Base-by-base conservation (phyloP, 2,888 invertebrate species). In the Drosophila antonietae region DNA sequence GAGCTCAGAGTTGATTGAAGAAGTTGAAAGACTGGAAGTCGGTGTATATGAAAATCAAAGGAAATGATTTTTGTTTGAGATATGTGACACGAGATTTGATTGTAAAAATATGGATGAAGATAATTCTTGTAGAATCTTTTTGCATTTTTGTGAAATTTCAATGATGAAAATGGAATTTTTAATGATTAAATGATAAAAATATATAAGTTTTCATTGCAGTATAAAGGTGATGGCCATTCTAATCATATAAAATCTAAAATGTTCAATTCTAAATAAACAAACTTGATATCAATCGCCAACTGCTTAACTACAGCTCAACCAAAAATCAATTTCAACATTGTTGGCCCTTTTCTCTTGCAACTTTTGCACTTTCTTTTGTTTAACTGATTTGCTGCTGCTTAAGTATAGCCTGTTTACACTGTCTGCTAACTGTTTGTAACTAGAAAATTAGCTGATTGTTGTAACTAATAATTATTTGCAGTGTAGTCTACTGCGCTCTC, bases 391-490 rank as follows among this genome's bases (percentile, higher is more conserved):
- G 33, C 33, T 23, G 28, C 18, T 12, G 18, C 8, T 10, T 53
- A 53, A 53, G 52, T 53, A 53, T 37, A 53, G 52, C 35, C 10
- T 53, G 52, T 37, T 53, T 35, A 3, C 20, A 10, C 52, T 53
- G 52, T 37, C 52, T 41, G 60, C 35, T 60, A 60, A 52, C 18
- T 69, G 31, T 18, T 44, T 39, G 49, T 37, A 46, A 28, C 47
- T 23, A 6, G 15, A 33, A 20, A 43, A 18, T 20, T 8, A 46
- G 41, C 28, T 20, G 9, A 14, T 10, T 53, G 43, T 23, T 53
- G 56, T 6, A 76, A 41, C 68, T 53, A 77, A 64, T 78, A 63
- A 47, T 67, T 68, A 55, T 53, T 75, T 79, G 39, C n/a, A 53
- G 10, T n/a, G 12, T 3, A 14, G 1, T 6, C 3, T 37, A 20